Base-by-base conservation (phyloP, 1,140 invertebrate species). In the Zophobas morio region DNA sequence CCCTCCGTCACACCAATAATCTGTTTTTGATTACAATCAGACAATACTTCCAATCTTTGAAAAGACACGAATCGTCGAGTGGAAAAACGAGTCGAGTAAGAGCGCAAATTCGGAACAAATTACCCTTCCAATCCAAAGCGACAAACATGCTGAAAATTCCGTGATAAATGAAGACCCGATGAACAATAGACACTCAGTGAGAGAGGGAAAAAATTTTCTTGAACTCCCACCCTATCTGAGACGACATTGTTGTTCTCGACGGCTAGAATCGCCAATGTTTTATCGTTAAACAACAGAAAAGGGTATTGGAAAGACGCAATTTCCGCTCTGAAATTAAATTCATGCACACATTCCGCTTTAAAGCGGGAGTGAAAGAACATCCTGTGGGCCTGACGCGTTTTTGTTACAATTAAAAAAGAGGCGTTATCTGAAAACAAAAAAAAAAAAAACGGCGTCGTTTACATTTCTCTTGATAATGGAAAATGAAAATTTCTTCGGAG, bases 61-160 rank as follows among this genome's bases (percentile, higher is more conserved):
- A 20, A 20, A 20, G 20, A 20, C 20, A 20, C 20, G 20, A 20
- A 20, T 20, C 20, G 20, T 20, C 20, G 20, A 20, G 20, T 20
- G 20, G 20, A 46, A 3, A 46, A 46, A 46, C 42, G 42, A 46
- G 42, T 46, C 42, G 3, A 3, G 78, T 73, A 53, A 40, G 70
- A 32, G 36, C 49, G 53, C 74, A 76, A 40, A 79, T 76, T 36
- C 54, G n/a, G 1, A 79, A 20, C 6, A 79, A 51, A n/a, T 56
- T 39, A 1, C 78, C 78, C 57, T 60, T 37, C 5, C 35, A n/a
- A 53, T 71, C 40, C 35, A 79, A 53, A 2, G 49, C 78, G 2
- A 78, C n/a, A 70, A 70, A 78, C 72, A 75, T 57, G 3, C 57
- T 78, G 70, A 35, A 78, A 74, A 63, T 32, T 34, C 5, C 42